Evolutionary conservation across 2,797 vertebrate genomes (phyloP).

Genomic region (Sebastes taczanowskii): DNA sequence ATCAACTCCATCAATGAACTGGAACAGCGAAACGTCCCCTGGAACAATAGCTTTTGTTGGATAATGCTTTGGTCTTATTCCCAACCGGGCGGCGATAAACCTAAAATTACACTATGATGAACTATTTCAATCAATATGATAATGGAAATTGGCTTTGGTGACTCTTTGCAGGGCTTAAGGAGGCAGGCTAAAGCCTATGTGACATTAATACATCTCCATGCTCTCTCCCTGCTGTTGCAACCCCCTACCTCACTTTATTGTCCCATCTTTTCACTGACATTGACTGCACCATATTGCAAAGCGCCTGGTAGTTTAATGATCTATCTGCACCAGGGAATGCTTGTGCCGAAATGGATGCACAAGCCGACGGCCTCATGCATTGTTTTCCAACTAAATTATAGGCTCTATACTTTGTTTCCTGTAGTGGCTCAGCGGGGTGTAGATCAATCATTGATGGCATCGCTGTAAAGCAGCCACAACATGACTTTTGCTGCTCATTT

Average conservation of each 20-base stretch:
- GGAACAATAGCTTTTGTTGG: slow-evolving; percentile 98
- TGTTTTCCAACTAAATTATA: slow-evolving; percentile 89
- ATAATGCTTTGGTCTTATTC: slow-evolving; percentile 94
- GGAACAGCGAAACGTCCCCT: slow-evolving; percentile 95
- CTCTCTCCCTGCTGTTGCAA: slow-evolving; percentile 75
- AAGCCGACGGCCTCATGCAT: slow-evolving; percentile 77
- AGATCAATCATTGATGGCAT: slow-evolving; percentile 93
- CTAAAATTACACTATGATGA: slow-evolving; percentile 95
- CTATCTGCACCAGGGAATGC: slow-evolving; percentile 88
- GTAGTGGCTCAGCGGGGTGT: slow-evolving; percentile 88
- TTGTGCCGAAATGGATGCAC: slow-evolving; percentile 87
- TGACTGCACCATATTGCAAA: slow-evolving; percentile 85
- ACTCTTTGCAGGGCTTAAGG: slow-evolving; percentile 85
- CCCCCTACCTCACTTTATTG: slow-evolving; percentile 78
- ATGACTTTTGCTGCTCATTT: slow-evolving; percentile 89
- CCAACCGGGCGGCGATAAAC: slow-evolving; percentile 90
- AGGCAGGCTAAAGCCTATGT: slow-evolving; percentile 81
- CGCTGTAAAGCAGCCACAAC: slow-evolving; percentile 79
- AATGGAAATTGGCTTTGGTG: slow-evolving; percentile 92
- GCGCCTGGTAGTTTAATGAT: slow-evolving; percentile 87
- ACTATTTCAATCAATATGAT: slow-evolving; percentile 99
- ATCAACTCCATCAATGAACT: slow-evolving; percentile 99
- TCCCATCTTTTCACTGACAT: slow-evolving; percentile 82
- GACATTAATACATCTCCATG: slow-evolving; percentile 81
- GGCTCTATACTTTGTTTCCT: slow-evolving; percentile 85